Evolutionary conservation across 1,140 invertebrate species (phyloP), one percentile per base, ranked within the genome.

Genomic region (Ostrea edulis): DNA sequence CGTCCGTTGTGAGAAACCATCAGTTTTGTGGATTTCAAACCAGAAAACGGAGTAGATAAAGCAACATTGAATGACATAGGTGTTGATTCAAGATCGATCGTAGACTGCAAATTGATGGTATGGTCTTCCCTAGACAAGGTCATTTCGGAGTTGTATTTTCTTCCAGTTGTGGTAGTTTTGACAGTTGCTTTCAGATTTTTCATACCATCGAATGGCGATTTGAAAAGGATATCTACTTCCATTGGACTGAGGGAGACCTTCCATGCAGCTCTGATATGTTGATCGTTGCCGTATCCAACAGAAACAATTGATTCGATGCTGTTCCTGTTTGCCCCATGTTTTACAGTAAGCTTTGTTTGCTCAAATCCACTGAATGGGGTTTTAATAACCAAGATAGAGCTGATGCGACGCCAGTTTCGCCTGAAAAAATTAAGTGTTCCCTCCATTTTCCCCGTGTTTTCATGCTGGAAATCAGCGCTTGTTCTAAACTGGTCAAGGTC

Each of bases 401-500:
- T 53, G n/a, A 83, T 14, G 51, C n/a, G 35, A 53, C 35, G 52
- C 35, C 52, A 53, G 29, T n/a, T 83, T 22, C 25, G 22, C 55
- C 53, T 87, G 68, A 83, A 87, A 52, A 87, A 87, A 17, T 53
- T 77, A 0, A 55, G 9, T 65, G 87, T 65, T 82, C 52, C 87
- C 25, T 84, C 55, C 22, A 87, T 35, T 77, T 71, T 71, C 9
- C 84, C 81, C 2, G 35, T 81, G 4, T 54, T n/a, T 9, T 81
- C 65, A 77, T 84, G 84, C 65, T 87, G 82, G 44, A 87, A n/a
- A 77, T 87, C 77, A n/a, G 29, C 65, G 51, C 17, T 53, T 14
- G 87, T 65, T 29, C 65, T 71, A 54, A 87, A 89, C 52, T 91
- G 86, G 65, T 82, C 84, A 12, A 90, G 20, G 9, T 85, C 55